A percentile compares a stretch with the other conserved stretches of the same genome.
Conservation (phyloP, 2,113 vertebrate genomes). For the Hemiprocne comata region DNA sequence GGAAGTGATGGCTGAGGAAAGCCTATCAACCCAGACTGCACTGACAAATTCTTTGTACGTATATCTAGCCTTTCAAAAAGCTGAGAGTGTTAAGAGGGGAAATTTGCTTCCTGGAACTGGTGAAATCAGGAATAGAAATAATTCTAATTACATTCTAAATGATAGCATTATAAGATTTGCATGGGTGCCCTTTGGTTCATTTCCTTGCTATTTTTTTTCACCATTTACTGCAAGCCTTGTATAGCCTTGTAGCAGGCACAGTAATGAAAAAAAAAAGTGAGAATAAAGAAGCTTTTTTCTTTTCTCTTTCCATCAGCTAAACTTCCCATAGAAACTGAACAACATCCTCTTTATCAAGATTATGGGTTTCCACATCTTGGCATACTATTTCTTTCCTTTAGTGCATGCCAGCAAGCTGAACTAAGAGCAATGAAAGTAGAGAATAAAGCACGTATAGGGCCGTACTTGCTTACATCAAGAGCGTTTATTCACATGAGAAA, state of each 20-base stretch:
- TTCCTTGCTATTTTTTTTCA: slow-evolving; percentile 14
- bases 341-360: slow-evolving; percentile 31
- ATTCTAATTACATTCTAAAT: slow-evolving; percentile 13
- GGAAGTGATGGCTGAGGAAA: background rate
- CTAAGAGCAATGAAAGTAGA: background rate
- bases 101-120: background rate
- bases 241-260: background rate
- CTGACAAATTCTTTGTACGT: background rate
- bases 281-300: slow-evolving; percentile 13
- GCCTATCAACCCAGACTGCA: background rate
- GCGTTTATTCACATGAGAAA: background rate
- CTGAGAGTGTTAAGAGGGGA: background rate
- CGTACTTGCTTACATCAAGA: background rate
- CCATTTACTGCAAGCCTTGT: background rate
- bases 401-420: slow-evolving; percentile 24
- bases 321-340: slow-evolving; percentile 43
- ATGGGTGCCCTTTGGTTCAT: background rate
- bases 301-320: slow-evolving; percentile 30
- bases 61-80: background rate
- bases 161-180: background rate
- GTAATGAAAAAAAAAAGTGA: background rate
- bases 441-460: background rate
- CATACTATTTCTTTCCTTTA: slow-evolving; percentile 40
- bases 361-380: slow-evolving; percentile 44
- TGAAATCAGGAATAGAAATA: slow-evolving; percentile 17